These are phyloP conservation scores for Hartigia nigra DNA, from an alignment of 2,888 invertebrate species.

Conservation along the genomic window DNA sequence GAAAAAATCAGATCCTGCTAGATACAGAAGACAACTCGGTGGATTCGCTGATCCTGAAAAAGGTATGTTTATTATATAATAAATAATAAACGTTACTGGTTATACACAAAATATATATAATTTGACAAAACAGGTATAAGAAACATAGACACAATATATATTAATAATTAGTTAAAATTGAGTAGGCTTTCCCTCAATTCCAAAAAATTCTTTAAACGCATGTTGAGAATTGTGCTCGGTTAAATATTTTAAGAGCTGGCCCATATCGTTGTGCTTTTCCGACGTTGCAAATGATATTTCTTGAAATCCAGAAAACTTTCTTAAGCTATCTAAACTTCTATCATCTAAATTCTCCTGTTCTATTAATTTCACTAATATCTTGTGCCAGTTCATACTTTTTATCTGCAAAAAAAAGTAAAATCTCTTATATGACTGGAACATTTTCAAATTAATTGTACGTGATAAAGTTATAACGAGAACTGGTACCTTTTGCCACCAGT, in stretches of 20 bases:
- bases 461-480: not conserved
- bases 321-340: constrained; percentile 60
- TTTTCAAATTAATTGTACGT: not conserved
- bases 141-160: constrained; percentile 3
- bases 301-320: constrained; percentile 75
- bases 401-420: constrained; percentile 65
- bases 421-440: constrained; percentile 12
- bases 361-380: constrained; percentile 79
- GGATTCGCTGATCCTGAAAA: constrained; percentile 9
- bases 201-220: constrained; percentile 86
- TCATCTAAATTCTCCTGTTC: constrained; percentile 69
- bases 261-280: constrained; percentile 81
- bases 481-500: constrained; percentile 81
- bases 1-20: constrained; percentile 18
- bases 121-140: constrained; percentile 8
- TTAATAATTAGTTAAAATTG: constrained; percentile 20
- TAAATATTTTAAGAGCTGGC: constrained; percentile 80
- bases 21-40: constrained; percentile 30
- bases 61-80: not conserved
- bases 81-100: not conserved
- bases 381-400: constrained; percentile 87
- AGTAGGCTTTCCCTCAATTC: constrained; percentile 65
- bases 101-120: constrained; percentile 4
- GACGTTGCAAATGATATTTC: constrained; percentile 73
- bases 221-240: constrained; percentile 76